These are phyloP conservation scores for Drosophila setifemur DNA, from an alignment of 1,140 invertebrate genomes.

Conservation along the genomic window DNA sequence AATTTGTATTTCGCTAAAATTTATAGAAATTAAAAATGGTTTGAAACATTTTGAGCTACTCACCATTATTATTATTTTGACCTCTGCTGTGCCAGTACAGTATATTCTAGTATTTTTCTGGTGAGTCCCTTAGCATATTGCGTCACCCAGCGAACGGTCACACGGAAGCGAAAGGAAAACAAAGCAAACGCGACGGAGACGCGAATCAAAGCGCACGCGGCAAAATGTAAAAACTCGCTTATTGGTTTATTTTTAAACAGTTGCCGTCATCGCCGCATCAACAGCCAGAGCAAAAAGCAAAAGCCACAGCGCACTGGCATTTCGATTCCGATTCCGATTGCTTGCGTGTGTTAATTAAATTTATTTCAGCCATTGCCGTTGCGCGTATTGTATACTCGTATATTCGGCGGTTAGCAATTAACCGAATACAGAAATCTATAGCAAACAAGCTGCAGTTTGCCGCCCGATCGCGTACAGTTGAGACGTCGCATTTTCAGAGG, in stretches of 20 bases:
- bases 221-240: conserved; percentile 60
- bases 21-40: neutral
- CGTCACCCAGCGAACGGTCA: neutral
- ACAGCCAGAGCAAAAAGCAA: no score
- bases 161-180: conserved; percentile 42
- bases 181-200: conserved; percentile 37
- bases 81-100: neutral
- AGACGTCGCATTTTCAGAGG: conserved; percentile 30
- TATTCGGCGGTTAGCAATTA: conserved; percentile 59
- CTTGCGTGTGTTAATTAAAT: conserved; percentile 66
- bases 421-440: conserved; percentile 36
- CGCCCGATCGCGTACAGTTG: conserved; percentile 36
- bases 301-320: no score
- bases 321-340: conserved; percentile 21
- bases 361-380: conserved; percentile 58
- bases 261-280: conserved; percentile 66
- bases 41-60: neutral
- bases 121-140: neutral
- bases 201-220: conserved; percentile 51
- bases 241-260: conserved; percentile 79
- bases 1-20: neutral
- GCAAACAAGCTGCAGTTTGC: conserved; percentile 24
- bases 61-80: neutral
- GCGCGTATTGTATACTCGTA: no score
- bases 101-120: neutral